phyloP scores from a whole-genome alignment of 2,888 invertebrate species.

The Andricus curvator region DNA sequence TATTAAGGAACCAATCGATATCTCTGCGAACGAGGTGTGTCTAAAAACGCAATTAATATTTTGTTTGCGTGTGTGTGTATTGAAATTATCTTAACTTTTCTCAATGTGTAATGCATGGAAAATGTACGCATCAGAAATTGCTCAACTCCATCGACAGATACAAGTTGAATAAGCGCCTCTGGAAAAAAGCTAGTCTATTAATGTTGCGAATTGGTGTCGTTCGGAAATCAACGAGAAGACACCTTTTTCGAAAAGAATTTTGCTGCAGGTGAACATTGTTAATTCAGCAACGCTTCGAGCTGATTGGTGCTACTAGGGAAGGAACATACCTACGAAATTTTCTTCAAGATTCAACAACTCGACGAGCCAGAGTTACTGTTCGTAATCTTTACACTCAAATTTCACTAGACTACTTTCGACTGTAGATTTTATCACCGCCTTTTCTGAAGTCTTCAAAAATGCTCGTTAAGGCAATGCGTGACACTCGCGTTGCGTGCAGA shows the following conservation, averaged over 20 bases:
- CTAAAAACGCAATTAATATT: background rate
- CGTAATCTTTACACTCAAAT: slow-evolving; percentile 14
- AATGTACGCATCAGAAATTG: background rate
- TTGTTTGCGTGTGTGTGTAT: background rate
- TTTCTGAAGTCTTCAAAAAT: background rate
- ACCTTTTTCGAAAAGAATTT: background rate
- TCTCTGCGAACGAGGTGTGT: background rate
- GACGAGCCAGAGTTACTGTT: background rate
- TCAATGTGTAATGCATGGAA: background rate
- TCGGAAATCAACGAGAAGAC: background rate
- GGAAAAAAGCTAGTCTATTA: background rate
- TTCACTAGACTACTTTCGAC: slow-evolving; percentile 9
- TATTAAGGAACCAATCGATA: background rate
- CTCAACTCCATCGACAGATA: background rate
- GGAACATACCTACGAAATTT: background rate
- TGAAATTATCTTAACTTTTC: background rate
- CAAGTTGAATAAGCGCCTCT: background rate
- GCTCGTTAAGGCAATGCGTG: slow-evolving; percentile 18
- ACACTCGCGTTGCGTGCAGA: slow-evolving; percentile 36
- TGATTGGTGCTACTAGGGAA: background rate
- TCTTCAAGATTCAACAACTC: background rate
- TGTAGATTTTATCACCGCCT: background rate
- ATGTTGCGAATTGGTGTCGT: background rate
- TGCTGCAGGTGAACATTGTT: background rate
- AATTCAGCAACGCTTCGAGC: background rate